Conservation (phyloP, 2,888 invertebrate genomes). For the Heliconius sara region DNA sequence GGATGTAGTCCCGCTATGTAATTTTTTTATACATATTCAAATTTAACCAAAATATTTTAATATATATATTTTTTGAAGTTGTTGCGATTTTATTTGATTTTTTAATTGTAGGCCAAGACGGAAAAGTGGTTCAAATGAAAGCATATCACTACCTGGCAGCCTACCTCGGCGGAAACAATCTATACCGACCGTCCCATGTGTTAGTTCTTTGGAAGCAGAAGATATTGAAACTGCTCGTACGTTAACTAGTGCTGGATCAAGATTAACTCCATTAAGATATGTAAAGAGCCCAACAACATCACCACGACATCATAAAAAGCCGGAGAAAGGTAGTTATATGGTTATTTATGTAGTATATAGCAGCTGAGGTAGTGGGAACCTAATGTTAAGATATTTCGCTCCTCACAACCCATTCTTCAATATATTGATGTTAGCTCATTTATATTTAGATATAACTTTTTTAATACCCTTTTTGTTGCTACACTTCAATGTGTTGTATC, state of each 20-base stretch:
- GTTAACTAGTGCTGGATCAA: slow-evolving; percentile 78
- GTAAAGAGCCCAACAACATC: slow-evolving; percentile 79
- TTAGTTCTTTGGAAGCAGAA: slow-evolving; percentile 80
- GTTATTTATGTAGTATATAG: background rate
- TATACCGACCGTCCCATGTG: slow-evolving; percentile 76
- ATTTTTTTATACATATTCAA: no score
- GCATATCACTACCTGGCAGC: slow-evolving; percentile 86
- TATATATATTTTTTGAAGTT: background rate
- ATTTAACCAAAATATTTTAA: no score
- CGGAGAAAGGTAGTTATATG: slow-evolving; percentile 64
- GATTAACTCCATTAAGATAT: slow-evolving; percentile 77
- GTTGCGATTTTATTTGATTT: background rate
- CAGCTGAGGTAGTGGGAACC: no score
- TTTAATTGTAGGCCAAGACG: slow-evolving; percentile 67
- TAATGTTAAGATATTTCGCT: no score
- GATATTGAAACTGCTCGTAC: slow-evolving; percentile 78
- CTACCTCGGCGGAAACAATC: slow-evolving; percentile 85
- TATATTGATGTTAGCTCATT: no score
- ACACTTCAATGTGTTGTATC: no score
- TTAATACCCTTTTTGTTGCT: no score
- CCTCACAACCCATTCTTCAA: no score
- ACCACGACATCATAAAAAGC: slow-evolving; percentile 79
- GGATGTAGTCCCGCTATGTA: no score
- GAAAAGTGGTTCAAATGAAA: slow-evolving; percentile 84
- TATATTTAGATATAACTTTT: no score